Evolutionary conservation across 92 coral and sea anemone genomes (phyloP).

Genomic region (Siderastrea siderea): DNA sequence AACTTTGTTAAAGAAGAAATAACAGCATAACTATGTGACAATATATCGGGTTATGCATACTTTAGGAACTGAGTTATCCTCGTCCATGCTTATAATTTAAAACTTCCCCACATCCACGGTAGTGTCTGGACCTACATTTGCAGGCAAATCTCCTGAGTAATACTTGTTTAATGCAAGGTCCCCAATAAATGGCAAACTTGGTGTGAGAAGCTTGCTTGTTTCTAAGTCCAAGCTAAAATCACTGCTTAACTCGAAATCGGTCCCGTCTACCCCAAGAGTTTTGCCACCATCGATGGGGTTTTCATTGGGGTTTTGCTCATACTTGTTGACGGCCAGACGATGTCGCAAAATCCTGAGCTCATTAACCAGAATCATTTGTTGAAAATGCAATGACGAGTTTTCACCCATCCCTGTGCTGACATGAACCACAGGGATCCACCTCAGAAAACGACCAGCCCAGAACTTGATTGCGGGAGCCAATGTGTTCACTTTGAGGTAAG

Average conservation of each 20-base stretch:
- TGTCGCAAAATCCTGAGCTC: conserved; percentile 87
- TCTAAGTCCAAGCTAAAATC: conserved; percentile 75
- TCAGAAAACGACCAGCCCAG: conserved; percentile 93
- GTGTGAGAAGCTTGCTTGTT: conserved; percentile 82
- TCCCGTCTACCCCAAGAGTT: conserved; percentile 43
- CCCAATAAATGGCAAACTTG: conserved; percentile 92
- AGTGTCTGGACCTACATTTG: conserved; percentile 48
- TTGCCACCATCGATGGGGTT: conserved; percentile 14
- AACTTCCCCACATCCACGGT: conserved; percentile 38
- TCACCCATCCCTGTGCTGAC: conserved; percentile 96
- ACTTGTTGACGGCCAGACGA: conserved; percentile 76
- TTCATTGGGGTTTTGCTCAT: conserved; percentile 35
- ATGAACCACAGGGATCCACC: conserved; percentile 96
- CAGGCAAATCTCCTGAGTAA: conserved; percentile 68
- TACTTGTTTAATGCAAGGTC: conserved; percentile 83
- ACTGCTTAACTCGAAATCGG: conserved; percentile 18
- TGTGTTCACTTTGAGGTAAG: conserved; percentile 80
- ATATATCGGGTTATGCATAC: background rate
- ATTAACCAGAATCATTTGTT: conserved; percentile 95
- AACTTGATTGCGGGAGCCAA: conserved; percentile 91
- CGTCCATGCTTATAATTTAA: background rate
- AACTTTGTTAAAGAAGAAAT: background rate
- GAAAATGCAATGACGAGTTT: conserved; percentile 88
- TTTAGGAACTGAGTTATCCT: background rate
- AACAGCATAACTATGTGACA: too few species aligned